A percentile compares a stretch with the other conserved stretches of the same genome.
Conservation (phyloP, 2,888 invertebrate genomes). For the Cosmia trapezina region DNA sequence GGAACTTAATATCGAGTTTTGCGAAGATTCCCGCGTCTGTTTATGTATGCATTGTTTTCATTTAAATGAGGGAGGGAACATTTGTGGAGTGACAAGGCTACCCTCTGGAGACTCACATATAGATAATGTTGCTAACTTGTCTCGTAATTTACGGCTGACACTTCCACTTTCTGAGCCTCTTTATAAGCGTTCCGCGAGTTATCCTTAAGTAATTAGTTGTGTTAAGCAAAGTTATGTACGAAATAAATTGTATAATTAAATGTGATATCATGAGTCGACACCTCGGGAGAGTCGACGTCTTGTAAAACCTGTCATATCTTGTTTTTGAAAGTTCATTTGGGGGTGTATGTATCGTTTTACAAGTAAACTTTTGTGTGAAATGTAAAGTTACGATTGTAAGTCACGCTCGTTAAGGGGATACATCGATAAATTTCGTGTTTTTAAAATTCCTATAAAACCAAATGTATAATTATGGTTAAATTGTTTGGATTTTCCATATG, state of each 20-base stretch:
- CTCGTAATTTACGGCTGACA: conserved; percentile 62
- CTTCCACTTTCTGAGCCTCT: conserved; percentile 60
- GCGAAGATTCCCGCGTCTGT: conserved; percentile 19
- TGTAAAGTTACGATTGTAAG: conserved; percentile 37
- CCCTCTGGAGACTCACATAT: conserved; percentile 43
- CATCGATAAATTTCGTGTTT: too few species aligned
- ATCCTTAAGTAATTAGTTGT: conserved; percentile 65
- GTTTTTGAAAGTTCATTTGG: conserved; percentile 21
- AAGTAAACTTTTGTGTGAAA: conserved; percentile 31
- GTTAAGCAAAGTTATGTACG: conserved; percentile 59
- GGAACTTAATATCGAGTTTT: conserved; percentile 36
- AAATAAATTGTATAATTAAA: conserved; percentile 61
- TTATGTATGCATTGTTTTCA: conserved; percentile 58
- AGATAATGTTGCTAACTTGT: conserved; percentile 67
- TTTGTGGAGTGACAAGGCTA: conserved; percentile 43
- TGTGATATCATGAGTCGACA: conserved; percentile 52
- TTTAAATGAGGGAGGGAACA: conserved; percentile 39
- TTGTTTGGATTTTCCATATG: too few species aligned
- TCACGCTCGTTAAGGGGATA: conserved; percentile 29
- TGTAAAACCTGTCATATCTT: conserved; percentile 9
- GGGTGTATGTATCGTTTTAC: conserved; percentile 5
- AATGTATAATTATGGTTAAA: too few species aligned
- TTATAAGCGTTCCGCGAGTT: conserved; percentile 62
- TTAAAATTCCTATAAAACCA: too few species aligned
- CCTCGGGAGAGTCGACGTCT: conserved; percentile 24